Percentiles rank a stretch among this genome's conserved stretches.
Conservation (phyloP, 2,888 invertebrate genomes). For the Elmis aenea region DNA sequence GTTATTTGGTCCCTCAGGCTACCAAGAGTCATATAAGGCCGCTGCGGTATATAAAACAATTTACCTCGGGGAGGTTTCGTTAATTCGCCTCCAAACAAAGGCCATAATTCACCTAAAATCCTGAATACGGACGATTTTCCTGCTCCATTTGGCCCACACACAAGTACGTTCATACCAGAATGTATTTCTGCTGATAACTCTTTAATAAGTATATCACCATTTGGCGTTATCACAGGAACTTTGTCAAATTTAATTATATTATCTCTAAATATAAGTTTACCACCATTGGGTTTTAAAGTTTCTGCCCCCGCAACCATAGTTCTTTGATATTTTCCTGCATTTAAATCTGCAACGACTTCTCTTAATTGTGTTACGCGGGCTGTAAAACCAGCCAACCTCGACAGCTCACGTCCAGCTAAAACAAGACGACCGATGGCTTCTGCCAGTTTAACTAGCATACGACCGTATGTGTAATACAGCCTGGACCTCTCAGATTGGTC, state of each 20-base stretch:
- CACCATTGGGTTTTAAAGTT: slow-evolving; percentile 61
- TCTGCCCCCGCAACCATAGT: slow-evolving; percentile 58
- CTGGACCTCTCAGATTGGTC: slow-evolving; percentile 76
- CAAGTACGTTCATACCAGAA: slow-evolving; percentile 94
- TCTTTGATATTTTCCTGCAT: slow-evolving; percentile 65
- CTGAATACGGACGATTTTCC: slow-evolving; percentile 97
- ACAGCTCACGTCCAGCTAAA: slow-evolving; percentile 91
- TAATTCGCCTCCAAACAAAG: slow-evolving; percentile 86
- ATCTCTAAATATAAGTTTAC: slow-evolving; percentile 76
- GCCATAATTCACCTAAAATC: slow-evolving; percentile 96
- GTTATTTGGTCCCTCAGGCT: slow-evolving; percentile 86
- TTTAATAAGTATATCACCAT: slow-evolving; percentile 89
- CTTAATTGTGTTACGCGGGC: slow-evolving; percentile 86
- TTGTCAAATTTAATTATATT: slow-evolving; percentile 86
- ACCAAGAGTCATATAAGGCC: slow-evolving; percentile 97
- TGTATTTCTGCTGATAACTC: slow-evolving; percentile 80
- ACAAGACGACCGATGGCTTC: slow-evolving; percentile 95
- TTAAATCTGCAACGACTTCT: slow-evolving; percentile 76
- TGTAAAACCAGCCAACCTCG: slow-evolving; percentile 90
- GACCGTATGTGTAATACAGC: slow-evolving; percentile 90
- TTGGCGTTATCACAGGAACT: slow-evolving; percentile 95
- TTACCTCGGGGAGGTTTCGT: slow-evolving; percentile 95
- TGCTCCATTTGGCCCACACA: slow-evolving; percentile 98
- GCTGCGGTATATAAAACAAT: slow-evolving; percentile 94
- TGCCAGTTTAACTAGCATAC: slow-evolving; percentile 93